Percentiles rank a stretch among this genome's conserved stretches.
Evolutionary conservation across 2,888 invertebrate species (phyloP).

Genomic region (Nemoura dubitans): DNA sequence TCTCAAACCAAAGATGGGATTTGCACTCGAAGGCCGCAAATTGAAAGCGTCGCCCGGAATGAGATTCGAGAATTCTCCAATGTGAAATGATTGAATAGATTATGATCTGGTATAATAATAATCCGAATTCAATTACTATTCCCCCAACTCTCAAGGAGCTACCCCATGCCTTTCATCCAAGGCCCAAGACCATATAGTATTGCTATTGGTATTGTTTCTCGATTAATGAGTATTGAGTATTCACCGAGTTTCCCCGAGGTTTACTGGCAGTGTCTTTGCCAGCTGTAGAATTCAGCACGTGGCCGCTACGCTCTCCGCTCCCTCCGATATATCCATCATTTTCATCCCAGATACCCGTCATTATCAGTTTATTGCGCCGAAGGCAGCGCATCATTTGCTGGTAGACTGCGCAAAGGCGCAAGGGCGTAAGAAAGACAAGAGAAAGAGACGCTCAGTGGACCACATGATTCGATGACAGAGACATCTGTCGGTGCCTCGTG

Average conservation of each 20-base stretch:
- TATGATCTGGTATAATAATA: background rate
- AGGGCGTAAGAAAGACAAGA: conserved; percentile 20
- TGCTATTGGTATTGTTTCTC: background rate
- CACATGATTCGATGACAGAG: conserved; percentile 40
- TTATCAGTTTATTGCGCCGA: conserved; percentile 1
- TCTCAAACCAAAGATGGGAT: background rate
- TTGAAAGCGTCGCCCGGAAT: background rate
- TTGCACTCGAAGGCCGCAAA: background rate
- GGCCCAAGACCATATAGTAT: background rate
- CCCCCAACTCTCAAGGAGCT: background rate
- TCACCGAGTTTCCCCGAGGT: background rate
- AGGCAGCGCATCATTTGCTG: conserved; percentile 44
- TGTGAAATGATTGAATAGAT: background rate
- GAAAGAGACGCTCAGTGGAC: conserved; percentile 13
- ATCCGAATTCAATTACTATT: background rate
- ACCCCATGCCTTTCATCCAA: background rate
- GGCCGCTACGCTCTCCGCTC: background rate
- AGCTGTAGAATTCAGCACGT: conserved; percentile 17
- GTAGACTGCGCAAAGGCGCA: conserved; percentile 40
- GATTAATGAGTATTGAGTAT: background rate
- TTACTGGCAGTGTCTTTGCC: background rate
- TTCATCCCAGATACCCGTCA: conserved; percentile 40
- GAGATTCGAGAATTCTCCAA: background rate
- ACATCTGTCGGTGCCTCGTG: conserved; percentile 23
- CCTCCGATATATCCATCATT: conserved; percentile 30